Evolutionary conservation across 2,888 invertebrate genomes (phyloP).

Genomic region (Charanyca ferruginea): DNA sequence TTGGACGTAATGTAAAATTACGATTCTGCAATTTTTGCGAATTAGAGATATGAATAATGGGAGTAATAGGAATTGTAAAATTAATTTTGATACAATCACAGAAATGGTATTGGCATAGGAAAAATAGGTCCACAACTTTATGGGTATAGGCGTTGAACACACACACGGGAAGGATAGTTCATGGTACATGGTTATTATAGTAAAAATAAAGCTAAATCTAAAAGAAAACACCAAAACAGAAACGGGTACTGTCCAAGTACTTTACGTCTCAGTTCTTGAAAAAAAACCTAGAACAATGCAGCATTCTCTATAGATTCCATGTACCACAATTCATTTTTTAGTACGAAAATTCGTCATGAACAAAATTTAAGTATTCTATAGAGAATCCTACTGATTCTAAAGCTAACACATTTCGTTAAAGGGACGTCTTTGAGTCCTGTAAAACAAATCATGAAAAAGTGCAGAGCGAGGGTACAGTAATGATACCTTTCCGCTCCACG

Average conservation of each 20-base stretch:
- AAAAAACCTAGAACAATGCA: conserved; percentile 60
- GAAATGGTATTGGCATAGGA: background rate
- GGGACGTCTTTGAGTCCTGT: conserved; percentile 71
- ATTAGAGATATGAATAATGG: background rate
- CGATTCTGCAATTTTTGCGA: background rate
- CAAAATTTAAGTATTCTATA: conserved; percentile 34
- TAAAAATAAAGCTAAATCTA: conserved; percentile 62
- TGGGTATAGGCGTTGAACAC: background rate
- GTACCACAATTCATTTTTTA: background rate
- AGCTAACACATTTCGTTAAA: conserved; percentile 66
- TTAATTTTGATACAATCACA: background rate
- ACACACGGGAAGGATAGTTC: conserved; percentile 8
- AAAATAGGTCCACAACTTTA: background rate
- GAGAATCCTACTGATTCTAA: conserved; percentile 69
- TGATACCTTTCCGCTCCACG: conserved; percentile 80
- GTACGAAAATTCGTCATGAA: background rate
- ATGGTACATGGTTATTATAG: conserved; percentile 7
- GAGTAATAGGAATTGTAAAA: background rate
- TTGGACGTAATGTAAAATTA: background rate
- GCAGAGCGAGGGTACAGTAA: conserved; percentile 80
- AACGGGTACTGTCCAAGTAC: conserved; percentile 85
- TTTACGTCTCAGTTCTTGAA: conserved; percentile 74
- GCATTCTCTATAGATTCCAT: conserved; percentile 67
- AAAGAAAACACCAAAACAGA: conserved; percentile 76
- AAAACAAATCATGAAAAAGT: conserved; percentile 65